Percentiles rank a stretch among this genome's conserved stretches.
These are phyloP conservation scores for Azorinus chamasolen DNA, from an alignment of 2,888 invertebrate genomes.

Conservation along the genomic window DNA sequence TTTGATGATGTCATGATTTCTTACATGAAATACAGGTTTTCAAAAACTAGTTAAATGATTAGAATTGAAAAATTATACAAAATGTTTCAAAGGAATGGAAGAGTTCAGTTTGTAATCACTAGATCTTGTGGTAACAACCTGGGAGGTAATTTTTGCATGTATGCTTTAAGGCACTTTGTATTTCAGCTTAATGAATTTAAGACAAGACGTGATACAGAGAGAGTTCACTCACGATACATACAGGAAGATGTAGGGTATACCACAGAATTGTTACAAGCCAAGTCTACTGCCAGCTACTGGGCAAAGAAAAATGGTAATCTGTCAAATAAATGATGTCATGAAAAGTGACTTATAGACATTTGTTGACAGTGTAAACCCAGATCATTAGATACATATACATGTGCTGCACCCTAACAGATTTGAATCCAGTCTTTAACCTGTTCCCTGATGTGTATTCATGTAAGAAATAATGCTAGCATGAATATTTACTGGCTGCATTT, in stretches of 20 bases:
- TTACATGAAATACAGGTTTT: too few species aligned
- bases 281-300: constrained; percentile 56
- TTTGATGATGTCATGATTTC: too few species aligned
- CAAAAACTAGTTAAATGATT: too few species aligned
- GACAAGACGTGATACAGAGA: constrained; percentile 56
- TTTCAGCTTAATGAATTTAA: constrained; percentile 41
- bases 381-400: too few species aligned
- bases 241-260: constrained; percentile 42
- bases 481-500: too few species aligned
- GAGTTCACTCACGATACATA: constrained; percentile 57
- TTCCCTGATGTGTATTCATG: too few species aligned
- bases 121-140: neutral
- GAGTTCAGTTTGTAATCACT: too few species aligned
- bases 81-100: too few species aligned
- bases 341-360: neutral
- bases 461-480: too few species aligned
- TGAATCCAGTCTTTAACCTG: too few species aligned
- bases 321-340: neutral
- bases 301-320: constrained; percentile 64
- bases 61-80: too few species aligned
- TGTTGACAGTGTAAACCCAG: neutral
- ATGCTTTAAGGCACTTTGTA: neutral
- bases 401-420: too few species aligned
- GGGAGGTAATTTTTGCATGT: neutral
- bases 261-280: constrained; percentile 45